phyloP scores from a whole-genome alignment of 2,888 invertebrate species.

The Bombyx huttoni region DNA sequence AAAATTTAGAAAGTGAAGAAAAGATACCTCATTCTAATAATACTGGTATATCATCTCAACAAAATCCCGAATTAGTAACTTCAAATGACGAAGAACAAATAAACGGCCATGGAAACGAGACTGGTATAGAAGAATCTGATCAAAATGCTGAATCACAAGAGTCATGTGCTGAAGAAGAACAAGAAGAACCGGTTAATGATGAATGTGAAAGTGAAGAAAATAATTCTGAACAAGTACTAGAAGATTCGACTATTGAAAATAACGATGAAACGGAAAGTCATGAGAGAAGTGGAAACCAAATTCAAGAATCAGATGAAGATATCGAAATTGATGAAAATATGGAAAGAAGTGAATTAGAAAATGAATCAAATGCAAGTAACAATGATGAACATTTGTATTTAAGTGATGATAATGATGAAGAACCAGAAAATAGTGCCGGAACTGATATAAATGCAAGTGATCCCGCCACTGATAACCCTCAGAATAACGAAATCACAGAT shows the following conservation, averaged over 20 bases:
- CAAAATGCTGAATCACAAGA: not conserved
- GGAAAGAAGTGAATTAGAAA: constrained; percentile 8
- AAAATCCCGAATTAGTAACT: too few species aligned
- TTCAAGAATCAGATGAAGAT: constrained; percentile 3
- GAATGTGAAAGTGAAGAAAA: constrained; percentile 5
- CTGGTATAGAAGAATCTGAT: constrained; percentile 3
- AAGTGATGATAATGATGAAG: constrained; percentile 3
- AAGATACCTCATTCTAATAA: too few species aligned
- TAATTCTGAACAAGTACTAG: constrained; percentile 4
- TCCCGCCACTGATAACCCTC: constrained; percentile 6
- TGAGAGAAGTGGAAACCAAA: constrained; percentile 7
- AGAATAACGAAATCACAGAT: constrained; percentile 6
- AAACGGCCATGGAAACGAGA: not conserved
- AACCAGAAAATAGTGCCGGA: constrained; percentile 3
- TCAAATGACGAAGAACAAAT: too few species aligned
- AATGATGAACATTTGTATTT: constrained; percentile 7
- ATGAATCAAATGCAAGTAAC: constrained; percentile 6
- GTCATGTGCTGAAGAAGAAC: constrained; percentile 4
- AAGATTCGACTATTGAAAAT: constrained; percentile 4
- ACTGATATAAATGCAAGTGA: constrained; percentile 4
- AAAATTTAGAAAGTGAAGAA: constrained; percentile 2
- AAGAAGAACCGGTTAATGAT: constrained; percentile 3
- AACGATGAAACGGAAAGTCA: constrained; percentile 6
- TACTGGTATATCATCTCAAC: too few species aligned
- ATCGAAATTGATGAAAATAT: constrained; percentile 7